These are phyloP conservation scores for Trissolcus brochymenae DNA, from an alignment of 2,888 invertebrate species.

Conservation along the genomic window DNA sequence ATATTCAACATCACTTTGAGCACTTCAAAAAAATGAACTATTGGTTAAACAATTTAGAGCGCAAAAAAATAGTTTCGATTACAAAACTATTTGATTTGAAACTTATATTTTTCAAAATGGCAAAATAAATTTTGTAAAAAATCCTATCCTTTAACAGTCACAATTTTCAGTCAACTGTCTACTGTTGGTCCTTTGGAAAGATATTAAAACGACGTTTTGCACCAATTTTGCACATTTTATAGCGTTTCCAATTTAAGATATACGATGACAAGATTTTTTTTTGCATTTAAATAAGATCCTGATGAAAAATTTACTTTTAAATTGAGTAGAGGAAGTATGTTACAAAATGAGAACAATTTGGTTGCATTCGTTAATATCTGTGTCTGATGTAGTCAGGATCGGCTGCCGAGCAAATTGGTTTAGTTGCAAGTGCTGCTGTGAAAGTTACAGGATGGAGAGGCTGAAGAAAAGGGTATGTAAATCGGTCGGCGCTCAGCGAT, in stretches of 20 bases:
- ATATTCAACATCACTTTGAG: slow-evolving; percentile 7
- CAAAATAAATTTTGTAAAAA: too few relatives aligned
- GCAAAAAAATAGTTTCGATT: too few relatives aligned
- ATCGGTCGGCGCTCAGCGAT: slow-evolving; percentile 48
- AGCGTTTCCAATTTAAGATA: too few relatives aligned
- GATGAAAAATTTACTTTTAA: slow-evolving; percentile 36
- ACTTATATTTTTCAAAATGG: too few relatives aligned
- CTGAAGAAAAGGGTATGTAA: slow-evolving; percentile 45
- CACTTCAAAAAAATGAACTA: not conserved
- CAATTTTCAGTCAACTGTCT: too few relatives aligned
- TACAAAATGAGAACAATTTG: slow-evolving; percentile 37
- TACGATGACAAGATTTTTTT: too few relatives aligned
- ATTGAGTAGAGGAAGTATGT: slow-evolving; percentile 35
- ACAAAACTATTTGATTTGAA: too few relatives aligned
- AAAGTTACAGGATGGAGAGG: not conserved
- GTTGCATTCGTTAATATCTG: slow-evolving; percentile 41
- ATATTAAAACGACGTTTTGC: too few relatives aligned
- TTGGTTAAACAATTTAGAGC: too few relatives aligned
- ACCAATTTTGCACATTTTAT: too few relatives aligned
- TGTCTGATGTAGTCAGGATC: slow-evolving; percentile 49
- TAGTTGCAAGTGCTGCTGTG: slow-evolving; percentile 36
- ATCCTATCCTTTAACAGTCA: too few relatives aligned
- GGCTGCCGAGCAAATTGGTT: slow-evolving; percentile 55
- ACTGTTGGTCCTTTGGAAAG: too few relatives aligned
- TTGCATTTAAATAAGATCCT: slow-evolving; percentile 4